A percentile compares a stretch with the other conserved stretches of the same genome.
These are phyloP conservation scores for Podilymbus podiceps DNA, from an alignment of 2,113 vertebrate genomes.

Conservation along the genomic window DNA sequence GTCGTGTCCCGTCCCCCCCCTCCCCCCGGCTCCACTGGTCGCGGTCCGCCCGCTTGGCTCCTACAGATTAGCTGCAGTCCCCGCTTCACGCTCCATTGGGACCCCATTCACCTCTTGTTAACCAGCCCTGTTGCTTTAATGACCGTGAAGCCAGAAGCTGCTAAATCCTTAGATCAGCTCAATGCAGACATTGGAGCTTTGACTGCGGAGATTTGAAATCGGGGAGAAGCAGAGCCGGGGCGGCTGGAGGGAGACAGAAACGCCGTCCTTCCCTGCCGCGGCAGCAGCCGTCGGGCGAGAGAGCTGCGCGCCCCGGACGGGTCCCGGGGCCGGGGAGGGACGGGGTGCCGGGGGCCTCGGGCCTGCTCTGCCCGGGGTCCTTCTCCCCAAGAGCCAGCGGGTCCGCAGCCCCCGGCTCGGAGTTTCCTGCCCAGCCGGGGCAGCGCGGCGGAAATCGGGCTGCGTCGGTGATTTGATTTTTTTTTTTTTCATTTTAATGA, in stretches of 20 bases:
- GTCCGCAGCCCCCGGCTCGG: neutral
- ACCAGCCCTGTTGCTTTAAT: conserved; percentile 57
- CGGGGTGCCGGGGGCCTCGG: too few relatives aligned
- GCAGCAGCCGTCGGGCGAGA: neutral
- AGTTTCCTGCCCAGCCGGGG: neutral
- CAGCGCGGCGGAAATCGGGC: neutral
- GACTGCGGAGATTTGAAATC: neutral
- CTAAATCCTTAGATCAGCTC: conserved; percentile 24
- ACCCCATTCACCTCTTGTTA: conserved; percentile 59
- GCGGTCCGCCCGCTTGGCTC: conserved; percentile 6
- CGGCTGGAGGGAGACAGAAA: neutral
- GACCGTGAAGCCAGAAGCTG: conserved; percentile 55
- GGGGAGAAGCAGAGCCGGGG: neutral
- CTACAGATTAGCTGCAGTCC: conserved; percentile 1
- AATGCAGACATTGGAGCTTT: neutral
- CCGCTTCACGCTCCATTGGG: conserved; percentile 45
- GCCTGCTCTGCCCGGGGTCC: neutral
- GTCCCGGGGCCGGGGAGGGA: neutral
- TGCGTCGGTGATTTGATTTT: neutral
- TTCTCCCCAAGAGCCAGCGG: neutral
- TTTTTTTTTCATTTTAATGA: neutral
- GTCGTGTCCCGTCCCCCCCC: neutral
- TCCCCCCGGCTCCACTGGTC: neutral
- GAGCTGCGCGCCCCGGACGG: neutral
- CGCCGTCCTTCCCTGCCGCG: neutral